A percentile compares a stretch with the other conserved stretches of the same genome.
phyloP scores from a whole-genome alignment of 1,140 invertebrate species.

The Pectinophora gossypiella region DNA sequence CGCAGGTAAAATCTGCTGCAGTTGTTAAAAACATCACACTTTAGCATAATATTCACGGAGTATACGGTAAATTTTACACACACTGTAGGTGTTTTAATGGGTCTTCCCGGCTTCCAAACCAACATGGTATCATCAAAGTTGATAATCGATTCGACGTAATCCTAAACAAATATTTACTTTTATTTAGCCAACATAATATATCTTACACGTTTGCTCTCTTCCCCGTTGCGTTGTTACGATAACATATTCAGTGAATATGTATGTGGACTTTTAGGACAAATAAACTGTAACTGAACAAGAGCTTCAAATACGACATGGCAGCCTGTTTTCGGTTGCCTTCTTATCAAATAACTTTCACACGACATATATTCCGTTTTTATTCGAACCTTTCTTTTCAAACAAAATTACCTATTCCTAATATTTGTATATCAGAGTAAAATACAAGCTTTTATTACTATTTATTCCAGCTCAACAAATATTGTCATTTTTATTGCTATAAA shows the following conservation, averaged over 20 bases:
- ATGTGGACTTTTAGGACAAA: neutral
- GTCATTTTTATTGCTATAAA: neutral
- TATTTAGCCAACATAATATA: conserved; percentile 20
- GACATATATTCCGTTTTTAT: too few species aligned
- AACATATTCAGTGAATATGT: conserved; percentile 11
- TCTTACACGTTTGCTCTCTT: conserved; percentile 5
- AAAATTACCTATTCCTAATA: neutral
- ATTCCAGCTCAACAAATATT: too few species aligned
- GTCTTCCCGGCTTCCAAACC: conserved; percentile 8
- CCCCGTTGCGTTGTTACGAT: conserved; percentile 3
- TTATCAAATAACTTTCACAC: neutral
- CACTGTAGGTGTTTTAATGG: too few species aligned
- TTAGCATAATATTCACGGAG: too few species aligned
- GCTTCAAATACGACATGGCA: too few species aligned
- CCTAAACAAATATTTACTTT: conserved; percentile 33
- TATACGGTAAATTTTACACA: too few species aligned
- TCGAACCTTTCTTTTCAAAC: neutral
- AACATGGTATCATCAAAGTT: too few species aligned
- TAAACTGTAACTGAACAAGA: too few species aligned
- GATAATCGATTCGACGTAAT: conserved; percentile 24
- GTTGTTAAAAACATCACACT: too few species aligned
- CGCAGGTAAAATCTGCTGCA: too few species aligned
- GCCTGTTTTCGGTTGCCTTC: neutral
- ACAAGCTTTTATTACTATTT: too few species aligned
- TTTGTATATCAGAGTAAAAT: too few species aligned